Evolutionary conservation across 2,797 vertebrate genomes (phyloP).

Genomic region (Parauchenoglanis ngamensis): DNA sequence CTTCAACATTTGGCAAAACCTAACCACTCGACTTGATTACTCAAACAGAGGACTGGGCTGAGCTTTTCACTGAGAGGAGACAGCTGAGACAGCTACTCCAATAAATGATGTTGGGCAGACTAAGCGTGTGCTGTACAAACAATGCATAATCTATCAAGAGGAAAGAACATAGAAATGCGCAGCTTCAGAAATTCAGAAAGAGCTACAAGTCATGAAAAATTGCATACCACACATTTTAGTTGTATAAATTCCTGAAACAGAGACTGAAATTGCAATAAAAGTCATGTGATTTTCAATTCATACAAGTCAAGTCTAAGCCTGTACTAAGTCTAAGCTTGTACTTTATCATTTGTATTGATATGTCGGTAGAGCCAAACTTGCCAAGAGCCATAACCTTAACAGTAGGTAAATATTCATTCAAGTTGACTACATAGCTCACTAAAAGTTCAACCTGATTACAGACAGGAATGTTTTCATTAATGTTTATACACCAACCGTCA

Average conservation of each 20-base stretch:
- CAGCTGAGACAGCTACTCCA: conserved; percentile 40
- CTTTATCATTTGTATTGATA: not conserved
- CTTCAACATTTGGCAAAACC: conserved; percentile 50
- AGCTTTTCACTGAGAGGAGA: conserved; percentile 30
- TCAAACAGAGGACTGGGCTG: conserved; percentile 46
- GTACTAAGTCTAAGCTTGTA: not conserved
- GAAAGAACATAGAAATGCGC: not conserved
- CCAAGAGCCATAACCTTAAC: not conserved
- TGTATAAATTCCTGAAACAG: not conserved
- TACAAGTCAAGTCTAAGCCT: not conserved
- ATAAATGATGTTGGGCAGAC: conserved; percentile 44
- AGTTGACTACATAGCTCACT: not conserved
- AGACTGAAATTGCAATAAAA: not conserved
- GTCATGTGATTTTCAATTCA: not conserved
- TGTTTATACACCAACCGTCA: not conserved
- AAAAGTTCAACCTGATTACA: not conserved
- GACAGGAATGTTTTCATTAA: not conserved
- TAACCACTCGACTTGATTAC: conserved; percentile 51
- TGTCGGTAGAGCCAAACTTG: not conserved
- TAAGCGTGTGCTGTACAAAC: conserved; percentile 22
- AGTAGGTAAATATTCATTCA: not conserved
- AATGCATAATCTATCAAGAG: conserved; percentile 3
- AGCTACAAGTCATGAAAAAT: not conserved
- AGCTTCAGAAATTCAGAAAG: not conserved
- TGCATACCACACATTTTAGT: not conserved